phyloP scores from a whole-genome alignment of 2,113 vertebrate genomes.

The Actenoides hombroni region DNA sequence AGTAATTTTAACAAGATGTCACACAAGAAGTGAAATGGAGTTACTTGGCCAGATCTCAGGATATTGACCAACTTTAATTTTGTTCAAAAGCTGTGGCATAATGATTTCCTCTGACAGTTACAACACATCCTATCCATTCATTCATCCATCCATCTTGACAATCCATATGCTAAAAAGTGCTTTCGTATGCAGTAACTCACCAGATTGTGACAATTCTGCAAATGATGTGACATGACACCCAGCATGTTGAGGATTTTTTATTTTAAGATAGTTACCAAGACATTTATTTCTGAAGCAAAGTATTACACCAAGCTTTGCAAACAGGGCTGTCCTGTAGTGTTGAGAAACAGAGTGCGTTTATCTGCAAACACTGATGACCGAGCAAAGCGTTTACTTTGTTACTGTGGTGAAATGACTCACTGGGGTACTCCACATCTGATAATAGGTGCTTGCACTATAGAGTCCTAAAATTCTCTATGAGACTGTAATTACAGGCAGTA shows the following conservation, averaged over 20 bases:
- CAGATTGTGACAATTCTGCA: conserved; percentile 60
- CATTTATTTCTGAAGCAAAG: conserved; percentile 26
- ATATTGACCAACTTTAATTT: conserved; percentile 51
- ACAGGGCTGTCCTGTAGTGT: background rate
- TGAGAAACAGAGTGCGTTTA: conserved; percentile 15
- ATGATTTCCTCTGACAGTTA: conserved; percentile 59
- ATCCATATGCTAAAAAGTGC: conserved; percentile 55
- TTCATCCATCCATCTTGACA: conserved; percentile 58
- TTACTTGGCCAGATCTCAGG: conserved; percentile 6
- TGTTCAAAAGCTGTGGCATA: conserved; percentile 49
- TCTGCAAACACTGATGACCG: background rate
- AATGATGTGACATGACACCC: conserved; percentile 59
- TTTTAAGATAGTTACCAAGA: conserved; percentile 49
- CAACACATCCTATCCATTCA: conserved; percentile 40
- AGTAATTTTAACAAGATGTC: conserved; percentile 18
- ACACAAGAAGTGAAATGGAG: background rate
- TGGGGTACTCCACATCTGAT: conserved; percentile 4
- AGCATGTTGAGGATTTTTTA: conserved; percentile 55
- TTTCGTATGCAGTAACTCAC: conserved; percentile 51
- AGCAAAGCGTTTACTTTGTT: background rate
- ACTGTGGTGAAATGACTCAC: background rate
- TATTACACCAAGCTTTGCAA: conserved; percentile 22
- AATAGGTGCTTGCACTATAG: background rate
- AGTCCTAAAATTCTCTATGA: conserved; percentile 28
- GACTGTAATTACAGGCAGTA: conserved; percentile 35